Conservation (phyloP, 2,888 invertebrate species). For the Helobdella robusta region DNA sequence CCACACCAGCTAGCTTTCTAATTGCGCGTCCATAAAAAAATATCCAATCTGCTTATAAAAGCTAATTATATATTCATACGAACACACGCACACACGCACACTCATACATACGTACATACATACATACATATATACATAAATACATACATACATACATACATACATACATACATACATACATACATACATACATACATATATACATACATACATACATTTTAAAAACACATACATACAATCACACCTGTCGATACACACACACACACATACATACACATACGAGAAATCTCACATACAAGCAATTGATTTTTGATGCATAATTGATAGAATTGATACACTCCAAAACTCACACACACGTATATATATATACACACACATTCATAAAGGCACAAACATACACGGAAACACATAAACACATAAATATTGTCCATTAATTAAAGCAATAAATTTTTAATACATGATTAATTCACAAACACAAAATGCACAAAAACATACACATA, state of each 20-base stretch:
- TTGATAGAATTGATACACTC: neutral
- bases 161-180: conserved; percentile 2
- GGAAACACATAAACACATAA: neutral
- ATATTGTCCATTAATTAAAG: too few species aligned
- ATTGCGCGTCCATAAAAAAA: neutral
- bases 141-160: conserved; percentile 2
- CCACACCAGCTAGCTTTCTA: too few species aligned
- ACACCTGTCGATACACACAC: neutral
- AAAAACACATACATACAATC: neutral
- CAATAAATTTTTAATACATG: too few species aligned
- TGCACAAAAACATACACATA: too few species aligned
- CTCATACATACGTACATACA: neutral
- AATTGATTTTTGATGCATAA: neutral
- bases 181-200: conserved; percentile 2
- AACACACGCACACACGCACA: neutral
- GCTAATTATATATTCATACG: neutral
- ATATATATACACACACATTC: neutral
- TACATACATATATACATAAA: neutral
- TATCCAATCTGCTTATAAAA: neutral
- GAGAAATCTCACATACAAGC: neutral
- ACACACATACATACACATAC: conserved; percentile 4
- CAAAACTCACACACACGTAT: neutral
- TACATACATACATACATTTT: neutral
- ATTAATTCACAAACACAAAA: too few species aligned
- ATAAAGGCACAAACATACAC: neutral